Percentiles rank a stretch among this genome's conserved stretches.
Conservation (phyloP, 35 echinoderm and acorn worm species). For the Diadema setosum region DNA sequence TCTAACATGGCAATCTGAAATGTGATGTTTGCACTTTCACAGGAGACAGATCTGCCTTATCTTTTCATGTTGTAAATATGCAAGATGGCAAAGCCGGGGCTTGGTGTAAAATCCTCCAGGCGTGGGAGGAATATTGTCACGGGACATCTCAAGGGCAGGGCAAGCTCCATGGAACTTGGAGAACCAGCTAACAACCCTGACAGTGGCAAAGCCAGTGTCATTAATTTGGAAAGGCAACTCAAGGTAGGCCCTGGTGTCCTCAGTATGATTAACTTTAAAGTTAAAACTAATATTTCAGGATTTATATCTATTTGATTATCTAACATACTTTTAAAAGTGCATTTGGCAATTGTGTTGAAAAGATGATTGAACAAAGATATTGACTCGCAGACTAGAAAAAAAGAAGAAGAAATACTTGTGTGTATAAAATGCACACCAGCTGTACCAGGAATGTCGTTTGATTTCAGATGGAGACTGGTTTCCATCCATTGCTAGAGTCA, state of each 20-base stretch:
- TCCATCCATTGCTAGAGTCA: too few species aligned
- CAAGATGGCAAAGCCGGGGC: too few species aligned
- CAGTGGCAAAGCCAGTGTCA: not conserved
- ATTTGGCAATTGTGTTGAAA: not conserved
- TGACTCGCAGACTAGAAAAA: not conserved
- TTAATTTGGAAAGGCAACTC: not conserved
- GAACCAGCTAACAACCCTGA: not conserved
- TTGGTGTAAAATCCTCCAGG: not conserved
- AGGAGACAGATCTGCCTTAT: too few species aligned
- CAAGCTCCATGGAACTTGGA: not conserved
- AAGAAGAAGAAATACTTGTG: not conserved
- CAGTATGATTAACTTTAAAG: too few species aligned
- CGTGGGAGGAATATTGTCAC: not conserved
- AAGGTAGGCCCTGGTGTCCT: too few species aligned
- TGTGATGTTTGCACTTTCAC: too few species aligned
- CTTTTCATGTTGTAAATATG: too few species aligned
- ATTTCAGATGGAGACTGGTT: too few species aligned
- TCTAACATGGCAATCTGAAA: too few species aligned
- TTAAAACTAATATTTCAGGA: not conserved
- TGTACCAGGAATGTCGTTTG: too few species aligned
- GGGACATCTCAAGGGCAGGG: not conserved
- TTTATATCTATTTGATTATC: not conserved
- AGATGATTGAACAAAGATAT: not conserved
- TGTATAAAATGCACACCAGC: too few species aligned
- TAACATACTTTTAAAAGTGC: not conserved